Percentiles rank a stretch among this genome's conserved stretches.
phyloP scores from a whole-genome alignment of 2,797 vertebrate species.

The Cynodonichthys magdalenae region DNA sequence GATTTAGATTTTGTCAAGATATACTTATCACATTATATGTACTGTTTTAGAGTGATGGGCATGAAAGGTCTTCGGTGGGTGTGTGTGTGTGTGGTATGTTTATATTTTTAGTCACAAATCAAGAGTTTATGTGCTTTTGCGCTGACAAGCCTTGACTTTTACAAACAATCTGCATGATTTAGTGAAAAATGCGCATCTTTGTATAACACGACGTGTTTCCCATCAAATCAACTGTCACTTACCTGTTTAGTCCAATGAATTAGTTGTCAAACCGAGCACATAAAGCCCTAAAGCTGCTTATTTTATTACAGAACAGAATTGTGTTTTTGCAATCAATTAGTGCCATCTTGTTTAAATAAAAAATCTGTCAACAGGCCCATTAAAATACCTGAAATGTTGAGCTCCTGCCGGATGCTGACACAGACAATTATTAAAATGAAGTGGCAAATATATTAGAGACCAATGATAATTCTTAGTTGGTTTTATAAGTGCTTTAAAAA shows the following conservation, averaged over 20 bases:
- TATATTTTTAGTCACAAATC: no score
- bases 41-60: slow-evolving; percentile 69
- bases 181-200: not conserved
- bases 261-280: not conserved
- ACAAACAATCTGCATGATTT: not conserved
- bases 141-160: no score
- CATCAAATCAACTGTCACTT: not conserved
- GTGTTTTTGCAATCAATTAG: not conserved
- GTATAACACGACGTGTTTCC: not conserved
- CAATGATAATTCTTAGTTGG: not conserved
- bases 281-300: not conserved
- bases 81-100: no score
- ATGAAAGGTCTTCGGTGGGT: not conserved
- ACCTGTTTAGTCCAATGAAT: not conserved
- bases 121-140: no score
- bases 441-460: not conserved
- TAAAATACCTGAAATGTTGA: not conserved
- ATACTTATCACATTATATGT: slow-evolving; percentile 71
- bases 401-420: not conserved
- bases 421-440: not conserved
- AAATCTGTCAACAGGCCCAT: not conserved
- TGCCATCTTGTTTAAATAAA: not conserved
- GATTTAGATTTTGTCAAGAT: slow-evolving; percentile 88
- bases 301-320: not conserved
- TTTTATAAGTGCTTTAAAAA: not conserved